Evolutionary conservation across 2,113 vertebrate genomes (phyloP).

Genomic region (Hiodon alosoides): DNA sequence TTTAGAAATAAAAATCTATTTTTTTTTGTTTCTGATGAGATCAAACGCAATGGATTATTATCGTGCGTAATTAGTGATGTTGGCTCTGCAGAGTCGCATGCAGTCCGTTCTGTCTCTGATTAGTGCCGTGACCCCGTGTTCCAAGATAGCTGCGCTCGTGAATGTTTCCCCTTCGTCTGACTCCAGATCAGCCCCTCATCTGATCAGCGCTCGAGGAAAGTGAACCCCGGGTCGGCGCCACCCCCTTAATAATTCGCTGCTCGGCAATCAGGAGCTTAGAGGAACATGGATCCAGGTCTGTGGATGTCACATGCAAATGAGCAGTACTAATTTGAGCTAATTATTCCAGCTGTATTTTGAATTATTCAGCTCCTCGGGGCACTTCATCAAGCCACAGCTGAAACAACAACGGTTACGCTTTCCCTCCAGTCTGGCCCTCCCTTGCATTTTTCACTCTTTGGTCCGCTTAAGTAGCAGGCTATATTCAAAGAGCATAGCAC

Average conservation of each 20-base stretch:
- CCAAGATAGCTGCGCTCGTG: not conserved
- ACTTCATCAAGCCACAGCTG: slow-evolving; percentile 42
- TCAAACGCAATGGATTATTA: too few species aligned
- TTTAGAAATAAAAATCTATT: too few species aligned
- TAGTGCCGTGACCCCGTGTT: too few species aligned
- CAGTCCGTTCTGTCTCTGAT: too few species aligned
- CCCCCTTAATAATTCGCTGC: not conserved
- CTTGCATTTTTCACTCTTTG: not conserved
- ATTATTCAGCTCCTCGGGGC: slow-evolving; percentile 24
- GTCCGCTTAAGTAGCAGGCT: not conserved
- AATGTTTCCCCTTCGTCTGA: not conserved
- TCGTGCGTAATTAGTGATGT: too few species aligned
- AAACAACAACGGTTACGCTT: slow-evolving; percentile 22
- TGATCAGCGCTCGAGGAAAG: too few species aligned
- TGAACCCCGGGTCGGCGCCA: not conserved
- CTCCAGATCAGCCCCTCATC: not conserved
- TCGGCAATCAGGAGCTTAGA: slow-evolving; percentile 26
- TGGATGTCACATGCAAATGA: slow-evolving; percentile 29
- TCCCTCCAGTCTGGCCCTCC: too few species aligned
- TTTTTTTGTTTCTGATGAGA: too few species aligned
- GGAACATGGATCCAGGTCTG: slow-evolving; percentile 12
- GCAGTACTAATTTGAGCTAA: slow-evolving; percentile 24
- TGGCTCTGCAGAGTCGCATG: too few species aligned
- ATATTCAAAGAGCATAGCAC: not conserved
- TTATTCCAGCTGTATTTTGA: slow-evolving; percentile 30